Percentiles rank a stretch among this genome's conserved stretches.
Conservation (phyloP, 2,888 invertebrate genomes). For the Morinoia aosen region DNA sequence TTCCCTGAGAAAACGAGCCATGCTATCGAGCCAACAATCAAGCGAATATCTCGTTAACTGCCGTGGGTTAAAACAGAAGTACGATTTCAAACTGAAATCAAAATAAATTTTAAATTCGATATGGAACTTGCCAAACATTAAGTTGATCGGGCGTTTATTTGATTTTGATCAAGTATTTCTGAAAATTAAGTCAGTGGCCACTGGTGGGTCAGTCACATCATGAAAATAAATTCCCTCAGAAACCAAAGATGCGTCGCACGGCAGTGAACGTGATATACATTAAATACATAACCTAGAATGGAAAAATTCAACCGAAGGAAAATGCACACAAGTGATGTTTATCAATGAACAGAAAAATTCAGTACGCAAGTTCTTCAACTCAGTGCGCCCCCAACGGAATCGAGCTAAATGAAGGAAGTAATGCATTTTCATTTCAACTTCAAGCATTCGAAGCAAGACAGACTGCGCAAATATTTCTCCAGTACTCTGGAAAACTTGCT, state of each 20-base stretch:
- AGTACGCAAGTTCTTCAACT: neutral
- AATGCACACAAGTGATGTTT: neutral
- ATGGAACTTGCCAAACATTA: too few species aligned
- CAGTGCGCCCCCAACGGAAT: neutral
- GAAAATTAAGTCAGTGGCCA: too few species aligned
- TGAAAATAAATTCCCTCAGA: too few species aligned
- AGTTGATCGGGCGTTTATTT: too few species aligned
- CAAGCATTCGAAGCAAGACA: too few species aligned
- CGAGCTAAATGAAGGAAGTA: neutral
- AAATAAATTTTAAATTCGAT: too few species aligned
- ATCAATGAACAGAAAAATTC: neutral
- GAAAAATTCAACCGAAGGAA: neutral
- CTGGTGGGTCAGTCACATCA: too few species aligned
- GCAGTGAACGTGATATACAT: neutral
- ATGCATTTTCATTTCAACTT: neutral
- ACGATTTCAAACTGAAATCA: too few species aligned
- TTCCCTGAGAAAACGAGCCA: neutral
- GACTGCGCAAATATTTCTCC: neutral
- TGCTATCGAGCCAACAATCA: neutral
- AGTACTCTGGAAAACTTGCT: neutral
- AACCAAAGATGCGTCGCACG: too few species aligned
- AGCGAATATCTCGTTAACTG: too few species aligned
- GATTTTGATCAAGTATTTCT: too few species aligned
- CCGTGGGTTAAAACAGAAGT: too few species aligned
- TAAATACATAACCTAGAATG: neutral